Percentiles rank a stretch among this genome's conserved stretches.
phyloP scores from a whole-genome alignment of 1,140 invertebrate genomes.

The Drosophila cardini region DNA sequence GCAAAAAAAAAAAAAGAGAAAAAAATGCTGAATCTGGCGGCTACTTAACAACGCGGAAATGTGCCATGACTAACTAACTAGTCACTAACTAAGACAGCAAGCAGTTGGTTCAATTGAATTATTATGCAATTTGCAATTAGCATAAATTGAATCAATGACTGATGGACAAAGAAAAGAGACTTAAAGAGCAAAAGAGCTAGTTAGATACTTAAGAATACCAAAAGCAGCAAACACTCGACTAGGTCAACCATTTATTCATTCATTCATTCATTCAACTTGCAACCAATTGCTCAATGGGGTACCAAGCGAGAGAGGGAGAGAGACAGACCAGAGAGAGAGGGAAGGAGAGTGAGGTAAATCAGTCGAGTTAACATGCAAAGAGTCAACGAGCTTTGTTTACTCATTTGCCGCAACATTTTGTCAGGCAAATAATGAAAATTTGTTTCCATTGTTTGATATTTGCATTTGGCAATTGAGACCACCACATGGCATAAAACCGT shows the following conservation, averaged over 20 bases:
- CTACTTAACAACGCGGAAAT: constrained; percentile 64
- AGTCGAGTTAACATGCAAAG: constrained; percentile 52
- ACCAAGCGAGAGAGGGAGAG: neutral
- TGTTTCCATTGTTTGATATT: constrained; percentile 77
- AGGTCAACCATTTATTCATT: constrained; percentile 66
- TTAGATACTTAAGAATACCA: constrained; percentile 58
- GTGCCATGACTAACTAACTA: constrained; percentile 33
- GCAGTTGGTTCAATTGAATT: constrained; percentile 63
- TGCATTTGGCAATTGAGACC: constrained; percentile 70
- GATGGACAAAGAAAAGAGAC: neutral
- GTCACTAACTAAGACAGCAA: constrained; percentile 29
- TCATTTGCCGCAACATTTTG: constrained; percentile 76
- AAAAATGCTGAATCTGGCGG: constrained; percentile 39
- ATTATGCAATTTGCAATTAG: constrained; percentile 83
- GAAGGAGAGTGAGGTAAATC: neutral
- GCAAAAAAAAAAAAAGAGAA: constrained; percentile 9
- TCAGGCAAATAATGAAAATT: constrained; percentile 78
- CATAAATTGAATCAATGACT: constrained; percentile 74
- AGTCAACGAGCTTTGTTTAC: constrained; percentile 61
- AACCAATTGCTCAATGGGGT: constrained; percentile 42
- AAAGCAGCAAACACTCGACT: constrained; percentile 68
- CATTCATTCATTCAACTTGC: constrained; percentile 10
- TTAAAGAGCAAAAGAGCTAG: constrained; percentile 20
- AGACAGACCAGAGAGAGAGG: neutral
- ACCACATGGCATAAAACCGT: constrained; percentile 34